A percentile compares a stretch with the other conserved stretches of the same genome.
phyloP scores from a whole-genome alignment of 2,113 vertebrate genomes.

The Xenopus laevis region DNA sequence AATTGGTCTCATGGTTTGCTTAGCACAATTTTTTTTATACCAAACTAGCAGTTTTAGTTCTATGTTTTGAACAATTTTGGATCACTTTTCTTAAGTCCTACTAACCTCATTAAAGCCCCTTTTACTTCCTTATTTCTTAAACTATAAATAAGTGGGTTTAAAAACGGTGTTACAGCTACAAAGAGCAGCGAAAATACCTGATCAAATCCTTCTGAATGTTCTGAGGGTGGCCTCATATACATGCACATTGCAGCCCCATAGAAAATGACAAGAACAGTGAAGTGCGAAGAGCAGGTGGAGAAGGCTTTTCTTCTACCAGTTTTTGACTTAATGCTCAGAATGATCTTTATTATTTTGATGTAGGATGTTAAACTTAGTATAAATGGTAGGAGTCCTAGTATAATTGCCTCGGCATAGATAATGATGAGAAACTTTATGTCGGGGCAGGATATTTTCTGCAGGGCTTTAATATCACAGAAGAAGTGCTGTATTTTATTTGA shows the following conservation, averaged over 20 bases:
- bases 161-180: constrained; percentile 13
- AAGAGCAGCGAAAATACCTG: constrained; percentile 13
- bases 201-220: constrained; percentile 9
- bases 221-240: constrained; percentile 28
- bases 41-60: too few species aligned
- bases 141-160: constrained; percentile 34
- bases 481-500: constrained; percentile 25
- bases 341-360: constrained; percentile 9
- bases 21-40: too few species aligned
- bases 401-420: constrained; percentile 12
- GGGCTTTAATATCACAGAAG: constrained; percentile 32
- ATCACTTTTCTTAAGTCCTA: background rate
- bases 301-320: constrained; percentile 19
- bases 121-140: constrained; percentile 34
- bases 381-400: constrained; percentile 17
- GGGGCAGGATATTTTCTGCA: constrained; percentile 20
- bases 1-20: too few species aligned
- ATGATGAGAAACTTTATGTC: background rate
- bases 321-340: constrained; percentile 12
- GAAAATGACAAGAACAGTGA: constrained; percentile 21
- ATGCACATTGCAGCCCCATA: constrained; percentile 27
- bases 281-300: constrained; percentile 33
- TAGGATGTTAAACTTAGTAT: constrained; percentile 25
- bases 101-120: background rate
- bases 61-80: too few species aligned